Base-by-base conservation (phyloP, 1,140 invertebrate genomes). In the Drosophila sp. region DNA sequence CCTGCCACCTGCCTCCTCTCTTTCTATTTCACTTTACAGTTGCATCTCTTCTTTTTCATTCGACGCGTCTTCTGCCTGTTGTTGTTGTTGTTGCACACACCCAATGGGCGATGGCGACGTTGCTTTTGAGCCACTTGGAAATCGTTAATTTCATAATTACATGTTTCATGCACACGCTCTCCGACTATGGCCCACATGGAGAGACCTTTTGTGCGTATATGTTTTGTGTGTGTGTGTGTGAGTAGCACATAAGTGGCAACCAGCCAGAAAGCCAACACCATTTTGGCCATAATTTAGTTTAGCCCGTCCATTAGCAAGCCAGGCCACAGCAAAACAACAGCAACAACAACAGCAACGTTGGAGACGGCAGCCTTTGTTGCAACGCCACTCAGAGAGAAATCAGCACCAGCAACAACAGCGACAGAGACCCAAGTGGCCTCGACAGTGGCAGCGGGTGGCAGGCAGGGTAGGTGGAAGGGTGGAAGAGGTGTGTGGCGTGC, bases 91-190 rank as follows among this genome's bases (percentile, higher is more conserved):
- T 14, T 41, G 57, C 73, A 81, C 59, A 53, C 64, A 58, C 58
- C 56, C 66, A 76, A 50, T 71, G 66, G 40, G 38, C 27, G 66
- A 16, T 9, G 65, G 27, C 29, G 70, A 75, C 14, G 46, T 29
- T 50, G 46, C 46, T 50, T 87, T 82, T 89, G 69, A 80, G 83
- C 83, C 83, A 87, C 83, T 87, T 87, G 86, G 80, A 64, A 90
- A 89, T 86, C 86, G 86, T 90, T 89, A 89, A 89, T 89, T 89
- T 90, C 86, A 86, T 89, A 89, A 89, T 89, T 89, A 87, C 86
- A 89, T 89, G 86, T 89, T 89, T 89, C 86, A 90, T 89, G 80
- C 72, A 81, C 80, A 83, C 76, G 75, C 45, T 48, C 70, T 78
- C 41, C 61, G 50, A 67, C 59, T 69, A 46, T 46, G 43, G 66